Base-by-base conservation (phyloP, 2,797 vertebrate species). In the Coluber constrictor region DNA sequence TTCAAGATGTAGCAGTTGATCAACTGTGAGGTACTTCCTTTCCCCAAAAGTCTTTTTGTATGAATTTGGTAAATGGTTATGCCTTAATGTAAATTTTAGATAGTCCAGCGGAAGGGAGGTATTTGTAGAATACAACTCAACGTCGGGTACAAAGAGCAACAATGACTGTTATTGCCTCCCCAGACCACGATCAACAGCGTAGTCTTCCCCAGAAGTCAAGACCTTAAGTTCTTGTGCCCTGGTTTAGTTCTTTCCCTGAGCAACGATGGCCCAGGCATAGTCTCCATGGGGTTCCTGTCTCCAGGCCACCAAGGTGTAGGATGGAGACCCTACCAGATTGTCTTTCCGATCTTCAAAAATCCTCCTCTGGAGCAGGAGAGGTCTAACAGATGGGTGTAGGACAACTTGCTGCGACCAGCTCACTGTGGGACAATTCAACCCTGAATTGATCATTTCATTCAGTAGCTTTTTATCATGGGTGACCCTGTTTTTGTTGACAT, bases 11-110 rank as follows among this genome's bases (percentile, higher is more conserved):
- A 3, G 59, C 93, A 92, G 37, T 88, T 60, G 32, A 88, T 83
- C 55, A 83, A 60, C 87, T 90, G 86, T 43, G 92, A 93, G 27
- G 27, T 90, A 61, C 86, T 96, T 89, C 91, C 11, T 87, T 94
- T 91, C 56, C 92, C 56, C 90, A 56, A 89, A 51, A 56, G 89
- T 27, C 63, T 91, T 95, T 93, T 90, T 93, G 91, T 94, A 0
- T 47, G 86, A 57, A 5, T 25, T 32, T 51, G 74, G 61, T 90
- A 92, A 93, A 88, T 74, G 55, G 15, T 83, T 89, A 87, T 0
- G 0, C 86, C 11, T 90, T 12, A 43, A 60, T 56, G 74, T 79
- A 74, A 59, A 56, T 43, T 93, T 87, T 63, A 56, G 32, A 79
- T 92, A 4, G 23, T 70, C 4, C 16, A 90, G 60, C 55, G 87